These are phyloP conservation scores for Phalera bucephala DNA, from an alignment of 2,888 invertebrate genomes.

Conservation along the genomic window DNA sequence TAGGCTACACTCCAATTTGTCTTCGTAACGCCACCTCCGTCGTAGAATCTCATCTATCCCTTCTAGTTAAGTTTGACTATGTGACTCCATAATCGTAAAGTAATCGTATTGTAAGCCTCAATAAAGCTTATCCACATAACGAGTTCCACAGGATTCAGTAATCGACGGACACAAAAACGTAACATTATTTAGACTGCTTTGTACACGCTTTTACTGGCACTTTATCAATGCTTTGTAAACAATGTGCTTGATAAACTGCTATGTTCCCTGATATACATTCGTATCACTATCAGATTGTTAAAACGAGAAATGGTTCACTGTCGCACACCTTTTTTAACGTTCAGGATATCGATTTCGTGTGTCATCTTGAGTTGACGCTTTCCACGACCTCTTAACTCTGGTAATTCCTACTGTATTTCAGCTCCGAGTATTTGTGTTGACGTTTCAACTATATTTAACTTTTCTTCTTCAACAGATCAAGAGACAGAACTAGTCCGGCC, in stretches of 20 bases:
- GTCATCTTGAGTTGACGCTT: not conserved
- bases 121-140: constrained; percentile 5
- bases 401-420: too few species aligned
- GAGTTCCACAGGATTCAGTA: constrained; percentile 24
- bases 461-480: constrained; percentile 39
- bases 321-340: constrained; percentile 15
- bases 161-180: constrained; percentile 29
- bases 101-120: not conserved
- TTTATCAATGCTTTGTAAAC: constrained; percentile 71
- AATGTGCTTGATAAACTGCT: constrained; percentile 57
- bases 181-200: constrained; percentile 40
- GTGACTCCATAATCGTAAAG: not conserved
- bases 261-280: constrained; percentile 46
- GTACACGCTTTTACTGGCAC: constrained; percentile 57
- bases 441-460: not conserved
- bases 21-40: too few species aligned
- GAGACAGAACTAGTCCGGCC: constrained; percentile 19
- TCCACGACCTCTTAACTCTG: too few species aligned
- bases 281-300: constrained; percentile 49
- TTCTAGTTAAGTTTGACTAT: too few species aligned
- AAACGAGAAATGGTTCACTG: constrained; percentile 42
- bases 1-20: too few species aligned
- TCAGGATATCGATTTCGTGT: constrained; percentile 7
- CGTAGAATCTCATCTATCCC: too few species aligned
- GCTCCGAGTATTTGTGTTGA: too few species aligned